A percentile compares a stretch with the other conserved stretches of the same genome.
Conservation (phyloP, 2,113 vertebrate genomes). For the Girardinichthys multiradiatus region DNA sequence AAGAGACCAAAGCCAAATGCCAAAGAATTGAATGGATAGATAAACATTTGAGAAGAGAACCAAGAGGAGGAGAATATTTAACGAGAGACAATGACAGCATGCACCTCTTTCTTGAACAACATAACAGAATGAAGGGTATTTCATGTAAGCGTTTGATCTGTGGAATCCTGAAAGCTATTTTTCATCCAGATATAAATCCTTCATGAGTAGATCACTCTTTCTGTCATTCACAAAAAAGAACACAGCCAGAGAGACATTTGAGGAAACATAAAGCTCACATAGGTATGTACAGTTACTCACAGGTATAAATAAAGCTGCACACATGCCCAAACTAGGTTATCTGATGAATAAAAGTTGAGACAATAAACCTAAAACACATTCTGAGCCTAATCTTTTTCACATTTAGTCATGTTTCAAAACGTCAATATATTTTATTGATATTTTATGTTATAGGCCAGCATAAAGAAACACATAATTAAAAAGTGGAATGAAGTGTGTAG, state of each 20-base stretch:
- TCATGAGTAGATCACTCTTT: constrained; percentile 46
- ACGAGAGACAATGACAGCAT: constrained; percentile 16
- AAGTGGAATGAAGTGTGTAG: too few relatives aligned
- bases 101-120: constrained; percentile 13
- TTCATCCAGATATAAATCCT: constrained; percentile 50
- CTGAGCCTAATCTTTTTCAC: too few relatives aligned
- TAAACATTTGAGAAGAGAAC: constrained; percentile 24
- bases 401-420: too few relatives aligned
- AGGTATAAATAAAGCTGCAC: background rate
- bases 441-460: too few relatives aligned
- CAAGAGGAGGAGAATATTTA: constrained; percentile 22
- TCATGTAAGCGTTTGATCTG: constrained; percentile 34
- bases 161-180: constrained; percentile 44
- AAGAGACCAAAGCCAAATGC: constrained; percentile 23
- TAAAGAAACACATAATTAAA: too few relatives aligned
- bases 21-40: constrained; percentile 30
- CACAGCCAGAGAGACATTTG: constrained; percentile 17
- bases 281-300: constrained; percentile 16
- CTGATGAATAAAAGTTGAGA: background rate
- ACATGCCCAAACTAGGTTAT: background rate
- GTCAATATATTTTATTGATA: too few relatives aligned
- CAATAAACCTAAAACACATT: too few relatives aligned
- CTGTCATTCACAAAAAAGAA: background rate
- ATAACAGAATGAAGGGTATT: constrained; percentile 33
- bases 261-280: constrained; percentile 21